Evolutionary conservation across 2,888 invertebrate genomes (phyloP).

Genomic region (Pheosia gnoma): DNA sequence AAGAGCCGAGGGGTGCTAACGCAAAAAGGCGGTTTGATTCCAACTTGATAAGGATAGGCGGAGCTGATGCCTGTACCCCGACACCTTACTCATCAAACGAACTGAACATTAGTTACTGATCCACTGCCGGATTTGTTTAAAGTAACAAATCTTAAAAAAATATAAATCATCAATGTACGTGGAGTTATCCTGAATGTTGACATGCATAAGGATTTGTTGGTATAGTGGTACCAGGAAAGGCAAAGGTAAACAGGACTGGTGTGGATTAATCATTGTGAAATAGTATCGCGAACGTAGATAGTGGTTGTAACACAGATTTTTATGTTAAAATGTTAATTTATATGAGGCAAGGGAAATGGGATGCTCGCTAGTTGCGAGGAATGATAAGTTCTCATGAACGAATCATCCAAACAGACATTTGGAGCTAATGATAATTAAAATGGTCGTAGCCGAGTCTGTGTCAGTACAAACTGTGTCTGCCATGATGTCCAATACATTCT

Average conservation of each 20-base stretch:
- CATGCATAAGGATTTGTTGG: conserved; percentile 11
- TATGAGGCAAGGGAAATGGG: conserved; percentile 28
- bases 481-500: not conserved
- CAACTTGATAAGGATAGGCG: conserved; percentile 69
- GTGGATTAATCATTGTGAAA: conserved; percentile 74
- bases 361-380: conserved; percentile 7
- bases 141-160: not conserved
- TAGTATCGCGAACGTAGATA: conserved; percentile 49
- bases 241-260: conserved; percentile 65
- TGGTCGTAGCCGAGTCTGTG: no score
- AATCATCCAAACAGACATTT: no score
- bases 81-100: not conserved
- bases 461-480: no score
- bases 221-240: conserved; percentile 50
- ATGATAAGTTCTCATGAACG: not conserved
- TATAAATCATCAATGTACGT: conserved; percentile 15
- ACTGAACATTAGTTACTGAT: conserved; percentile 4
- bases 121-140: conserved; percentile 9
- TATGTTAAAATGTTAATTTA: conserved; percentile 55
- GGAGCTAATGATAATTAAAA: no score
- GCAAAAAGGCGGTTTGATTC: conserved; percentile 71
- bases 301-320: conserved; percentile 50
- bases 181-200: not conserved
- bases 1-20: conserved; percentile 58
- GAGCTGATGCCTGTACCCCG: conserved; percentile 32